Evolutionary conservation across 2,113 vertebrate species (phyloP), one percentile per base, ranked within the genome.

Genomic region (Sylvilagus bachmani): DNA sequence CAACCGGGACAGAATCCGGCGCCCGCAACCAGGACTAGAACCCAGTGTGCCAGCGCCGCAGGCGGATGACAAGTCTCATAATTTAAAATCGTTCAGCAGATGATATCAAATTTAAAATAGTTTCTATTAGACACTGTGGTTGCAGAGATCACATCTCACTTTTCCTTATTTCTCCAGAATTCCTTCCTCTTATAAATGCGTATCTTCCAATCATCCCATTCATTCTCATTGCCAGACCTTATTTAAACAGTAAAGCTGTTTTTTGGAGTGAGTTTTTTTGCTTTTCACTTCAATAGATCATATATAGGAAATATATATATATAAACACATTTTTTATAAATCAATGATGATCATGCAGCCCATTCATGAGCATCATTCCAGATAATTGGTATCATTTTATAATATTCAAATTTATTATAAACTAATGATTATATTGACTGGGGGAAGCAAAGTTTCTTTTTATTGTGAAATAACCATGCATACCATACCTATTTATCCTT

Each of bases 381-480:
- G 13, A 73, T 0, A 36, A 2, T 7, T 82, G 61, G n/a, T 49
- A 70, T 70, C 7, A 64, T 95, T 64, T 12, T 38, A 7, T 2
- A 36, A 13, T 51, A 70, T 53, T 70, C 80, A 84, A 79, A 58
- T 90, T 88, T 94, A 27, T 90, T 79, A 36, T 62, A 27, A 82
- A 44, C 0, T 61, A 92, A 70, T 80, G 21, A 90, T 61, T 66
- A 33, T 17, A 33, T 58, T 73, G 27, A 16, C 3, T 62, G 4
- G 7, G 55, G 22, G 6, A 91, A 77, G 29, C 17, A 78, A 83
- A 61, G 3, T 0, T 78, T 1, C 0, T 16, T 78, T 89, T 90
- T 69, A 82, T 53, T 22, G 14, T 74, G 13, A 12, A 92, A 24
- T 77, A 92, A 71, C 1, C 44, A 44, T 6, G 44, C 44, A 51